A percentile compares a stretch with the other conserved stretches of the same genome.
These are phyloP conservation scores for Heliconius eleuchia DNA, from an alignment of 1,140 invertebrate genomes.

Conservation along the genomic window DNA sequence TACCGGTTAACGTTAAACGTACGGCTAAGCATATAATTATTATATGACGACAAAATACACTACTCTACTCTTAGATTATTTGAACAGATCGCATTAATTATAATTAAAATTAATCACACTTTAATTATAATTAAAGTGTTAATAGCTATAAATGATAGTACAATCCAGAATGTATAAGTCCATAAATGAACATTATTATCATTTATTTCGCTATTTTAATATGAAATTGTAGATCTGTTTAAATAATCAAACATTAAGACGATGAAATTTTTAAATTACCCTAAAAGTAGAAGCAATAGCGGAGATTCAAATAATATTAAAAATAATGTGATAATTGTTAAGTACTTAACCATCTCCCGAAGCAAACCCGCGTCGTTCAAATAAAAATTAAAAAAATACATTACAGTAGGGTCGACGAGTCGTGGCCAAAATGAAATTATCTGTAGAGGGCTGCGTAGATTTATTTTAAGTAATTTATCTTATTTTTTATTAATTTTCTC, in stretches of 20 bases:
- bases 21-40: slow-evolving; percentile 24
- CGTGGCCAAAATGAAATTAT: too few species aligned
- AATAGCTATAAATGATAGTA: neutral
- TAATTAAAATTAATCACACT: neutral
- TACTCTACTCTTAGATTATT: slow-evolving; percentile 30
- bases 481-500: too few species aligned
- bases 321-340: slow-evolving; percentile 31
- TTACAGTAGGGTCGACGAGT: too few species aligned
- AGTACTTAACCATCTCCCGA: slow-evolving; percentile 51
- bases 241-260: slow-evolving; percentile 26
- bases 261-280: slow-evolving; percentile 26
- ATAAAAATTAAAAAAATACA: slow-evolving; percentile 12
- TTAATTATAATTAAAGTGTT: neutral
- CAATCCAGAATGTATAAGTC: neutral
- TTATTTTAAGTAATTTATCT: too few species aligned
- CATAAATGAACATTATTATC: neutral
- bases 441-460: too few species aligned
- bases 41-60: slow-evolving; percentile 26
- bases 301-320: slow-evolving; percentile 30
- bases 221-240: slow-evolving; percentile 19
- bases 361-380: slow-evolving; percentile 38
- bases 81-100: slow-evolving; percentile 25
- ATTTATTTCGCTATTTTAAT: neutral
- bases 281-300: slow-evolving; percentile 26
- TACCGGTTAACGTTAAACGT: slow-evolving; percentile 45